phyloP scores from a whole-genome alignment of 2,888 invertebrate species.

The Tridacna crocea region DNA sequence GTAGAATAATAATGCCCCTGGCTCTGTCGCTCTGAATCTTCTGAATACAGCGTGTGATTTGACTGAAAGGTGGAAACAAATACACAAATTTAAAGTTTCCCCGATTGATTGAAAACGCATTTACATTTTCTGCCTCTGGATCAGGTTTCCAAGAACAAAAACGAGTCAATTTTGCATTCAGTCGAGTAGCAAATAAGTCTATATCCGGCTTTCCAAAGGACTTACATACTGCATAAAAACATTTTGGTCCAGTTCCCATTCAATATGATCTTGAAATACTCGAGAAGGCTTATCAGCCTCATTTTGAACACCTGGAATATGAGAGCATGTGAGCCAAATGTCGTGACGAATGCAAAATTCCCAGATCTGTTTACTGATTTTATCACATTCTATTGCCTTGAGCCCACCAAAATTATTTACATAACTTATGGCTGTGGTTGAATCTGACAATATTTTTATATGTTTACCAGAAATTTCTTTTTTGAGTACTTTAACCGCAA shows the following conservation, averaged over 20 bases:
- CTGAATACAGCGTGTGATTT: constrained; percentile 29
- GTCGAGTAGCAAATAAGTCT: constrained; percentile 48
- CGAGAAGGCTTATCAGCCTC: constrained; percentile 40
- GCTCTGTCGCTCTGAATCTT: constrained; percentile 28
- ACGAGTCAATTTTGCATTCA: constrained; percentile 26
- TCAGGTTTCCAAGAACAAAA: constrained; percentile 46
- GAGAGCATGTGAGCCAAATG: constrained; percentile 46
- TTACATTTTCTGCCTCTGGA: constrained; percentile 28
- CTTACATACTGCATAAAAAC: constrained; percentile 25
- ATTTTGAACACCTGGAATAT: constrained; percentile 40
- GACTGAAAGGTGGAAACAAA: constrained; percentile 45
- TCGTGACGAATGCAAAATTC: constrained; percentile 26
- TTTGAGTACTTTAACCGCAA: constrained; percentile 40
- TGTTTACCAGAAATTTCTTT: constrained; percentile 28
- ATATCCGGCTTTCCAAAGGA: constrained; percentile 16
- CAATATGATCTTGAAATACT: constrained; percentile 39
- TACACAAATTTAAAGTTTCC: constrained; percentile 6
- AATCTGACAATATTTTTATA: constrained; percentile 37
- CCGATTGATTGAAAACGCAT: constrained; percentile 51
- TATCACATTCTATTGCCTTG: constrained; percentile 39
- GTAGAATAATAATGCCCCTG: constrained; percentile 8
- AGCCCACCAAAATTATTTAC: constrained; percentile 41
- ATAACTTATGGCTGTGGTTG: constrained; percentile 47
- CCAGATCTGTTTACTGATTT: constrained; percentile 37
- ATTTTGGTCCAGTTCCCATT: constrained; percentile 45